Base-by-base conservation (phyloP, 2,113 vertebrate species). In the Leptodactylus fuscus region DNA sequence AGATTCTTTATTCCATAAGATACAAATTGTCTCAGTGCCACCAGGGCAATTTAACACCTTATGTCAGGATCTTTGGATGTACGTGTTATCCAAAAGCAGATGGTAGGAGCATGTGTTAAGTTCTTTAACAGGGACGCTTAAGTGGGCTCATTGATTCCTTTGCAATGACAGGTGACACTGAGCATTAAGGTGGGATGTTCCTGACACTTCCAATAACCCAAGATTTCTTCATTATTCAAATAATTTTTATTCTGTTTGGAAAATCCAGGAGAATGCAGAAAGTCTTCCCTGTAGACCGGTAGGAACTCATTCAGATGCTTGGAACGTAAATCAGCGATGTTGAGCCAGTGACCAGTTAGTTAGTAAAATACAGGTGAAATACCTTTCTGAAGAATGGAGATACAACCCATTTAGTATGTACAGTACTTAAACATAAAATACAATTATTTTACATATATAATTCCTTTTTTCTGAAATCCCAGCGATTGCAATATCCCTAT, bases 181-280 rank as follows among this genome's bases (percentile, higher is more conserved):
- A 53, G 67, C 38, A 67, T 81, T 69, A 81, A 46, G 80, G 44
- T 44, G 46, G 80, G 27, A 81, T 81, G 62, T 69, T 29, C 27
- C 80, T 81, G 80, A 81, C 80, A 81, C 60, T 67, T 81, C 18
- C 65, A 67, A 69, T 81, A 81, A 69, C 65, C 20, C 22, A 82
- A 41, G 46, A 82, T 55, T 71, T 73, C 67, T 82, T 82, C 65
- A 51, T 53, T 53, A 51, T 82, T 58, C 67, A 82, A 36, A 48
- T 27, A 34, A 55, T 82, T 73, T 73, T 82, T 34, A 67, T 53
- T 70, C 81, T 36, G 9, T 36, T 77, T 77, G 46, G 29, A 77
- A 77, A 49, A 77, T 78, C 75, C 16, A n/a, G 29, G 22, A 9
- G 7, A 53, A 53, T 53, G 41, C 12, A 36, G 49, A 9, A 55